Percentiles rank a stretch among this genome's conserved stretches.
These are phyloP conservation scores for Turnix velox DNA, from an alignment of 2,113 vertebrate species.

Conservation along the genomic window DNA sequence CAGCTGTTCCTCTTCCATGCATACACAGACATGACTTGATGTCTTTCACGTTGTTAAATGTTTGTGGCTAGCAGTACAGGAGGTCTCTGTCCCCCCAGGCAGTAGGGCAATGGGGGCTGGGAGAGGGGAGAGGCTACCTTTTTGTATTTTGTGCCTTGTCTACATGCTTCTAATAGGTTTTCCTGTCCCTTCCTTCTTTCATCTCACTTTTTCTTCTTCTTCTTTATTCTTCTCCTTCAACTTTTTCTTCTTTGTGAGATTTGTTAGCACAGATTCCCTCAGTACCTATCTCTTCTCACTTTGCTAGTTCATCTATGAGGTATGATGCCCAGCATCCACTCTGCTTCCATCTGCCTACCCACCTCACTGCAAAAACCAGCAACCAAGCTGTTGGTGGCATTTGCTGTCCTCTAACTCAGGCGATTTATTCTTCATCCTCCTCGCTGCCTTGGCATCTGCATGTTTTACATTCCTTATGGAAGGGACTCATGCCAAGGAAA, in stretches of 20 bases:
- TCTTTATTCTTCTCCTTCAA: neutral
- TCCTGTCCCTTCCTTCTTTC: neutral
- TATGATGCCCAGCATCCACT: neutral
- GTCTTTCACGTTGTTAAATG: neutral
- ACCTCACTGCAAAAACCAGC: neutral
- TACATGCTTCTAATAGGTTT: neutral
- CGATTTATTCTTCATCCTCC: neutral
- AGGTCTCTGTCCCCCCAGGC: neutral
- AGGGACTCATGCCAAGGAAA: neutral
- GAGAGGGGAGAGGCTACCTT: no score
- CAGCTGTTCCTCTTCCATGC: neutral
- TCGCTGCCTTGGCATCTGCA: neutral
- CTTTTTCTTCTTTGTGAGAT: neutral
- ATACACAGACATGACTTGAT: neutral
- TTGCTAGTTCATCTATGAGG: fast-evolving
- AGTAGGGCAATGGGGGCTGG: no score
- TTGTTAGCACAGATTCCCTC: neutral
- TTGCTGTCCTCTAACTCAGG: neutral
- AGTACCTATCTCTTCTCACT: neutral
- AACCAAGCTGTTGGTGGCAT: neutral
- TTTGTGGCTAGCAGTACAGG: neutral
- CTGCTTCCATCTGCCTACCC: neutral
- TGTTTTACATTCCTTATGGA: neutral
- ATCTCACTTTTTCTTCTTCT: neutral
- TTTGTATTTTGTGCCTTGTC: neutral